Conservation (phyloP, 2,797 vertebrate species). For the Phoeniculus purpureus region DNA sequence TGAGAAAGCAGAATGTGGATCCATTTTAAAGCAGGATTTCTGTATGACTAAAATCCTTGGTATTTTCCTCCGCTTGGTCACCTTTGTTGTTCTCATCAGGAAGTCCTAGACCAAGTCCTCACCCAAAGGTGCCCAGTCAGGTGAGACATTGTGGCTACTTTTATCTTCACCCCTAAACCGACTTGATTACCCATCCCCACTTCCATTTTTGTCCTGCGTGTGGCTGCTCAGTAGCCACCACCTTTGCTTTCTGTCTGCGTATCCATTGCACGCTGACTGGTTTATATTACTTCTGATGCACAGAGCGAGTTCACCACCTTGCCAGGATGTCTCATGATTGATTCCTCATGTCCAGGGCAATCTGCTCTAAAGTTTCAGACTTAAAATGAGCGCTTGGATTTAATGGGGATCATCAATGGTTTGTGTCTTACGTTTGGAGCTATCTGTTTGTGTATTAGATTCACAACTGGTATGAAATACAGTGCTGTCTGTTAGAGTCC, state of each 20-base stretch:
- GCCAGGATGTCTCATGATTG: conserved; percentile 73
- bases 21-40: conserved; percentile 53
- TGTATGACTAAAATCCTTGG: conserved; percentile 17
- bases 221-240: conserved; percentile 62
- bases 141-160: neutral
- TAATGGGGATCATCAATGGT: neutral
- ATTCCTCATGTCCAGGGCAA: conserved; percentile 76
- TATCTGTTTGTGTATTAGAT: neutral
- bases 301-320: conserved; percentile 75
- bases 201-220: conserved; percentile 41
- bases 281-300: conserved; percentile 69
- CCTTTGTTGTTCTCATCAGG: neutral
- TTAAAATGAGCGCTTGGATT: conserved; percentile 11
- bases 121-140: neutral
- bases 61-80: conserved; percentile 42
- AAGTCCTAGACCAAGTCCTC: neutral
- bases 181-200: conserved; percentile 27
- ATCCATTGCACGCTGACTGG: conserved; percentile 27
- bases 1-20: conserved; percentile 22
- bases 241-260: conserved; percentile 62
- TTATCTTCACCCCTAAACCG: conserved; percentile 3
- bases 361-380: conserved; percentile 55
- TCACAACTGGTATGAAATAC: conserved; percentile 27
- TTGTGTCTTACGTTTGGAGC: neutral
- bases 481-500: neutral